Evolutionary conservation across 2,888 invertebrate species (phyloP), one percentile per base, ranked within the genome.

Genomic region (Drosophila fungiperda): DNA sequence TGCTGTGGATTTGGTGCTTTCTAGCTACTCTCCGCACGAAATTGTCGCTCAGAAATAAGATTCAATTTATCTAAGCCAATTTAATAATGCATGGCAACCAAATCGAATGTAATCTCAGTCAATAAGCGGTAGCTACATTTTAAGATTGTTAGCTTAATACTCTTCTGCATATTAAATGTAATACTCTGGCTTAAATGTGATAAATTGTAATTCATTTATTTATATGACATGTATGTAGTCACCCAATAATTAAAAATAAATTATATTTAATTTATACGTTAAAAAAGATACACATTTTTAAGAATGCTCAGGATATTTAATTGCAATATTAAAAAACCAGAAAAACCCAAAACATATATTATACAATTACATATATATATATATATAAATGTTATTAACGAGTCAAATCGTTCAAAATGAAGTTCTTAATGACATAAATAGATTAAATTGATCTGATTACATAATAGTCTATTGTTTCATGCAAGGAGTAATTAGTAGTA

Each of bases 1-100:
- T 45, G 42, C 35, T 59, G 76, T 61, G 58, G 40, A 65, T 58
- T 58, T 62, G 53, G 36, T 40, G 55, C 42, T 66, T 66, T 62
- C 50, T 26, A 5, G 33, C 35, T 58, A 50, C 8, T 29, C 15
- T 23, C 1, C 3, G 12, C 5, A 1, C 8, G 42, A 32, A 32
- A n/a, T 7, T 40, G 26, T 38, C 59, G 53, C 29, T 35, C n/a
- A 53, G 26, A 9, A 59, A 15, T 29, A 23, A 8, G 57, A 15
- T 50, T 32, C 23, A 48, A 65, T 63, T 35, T 49, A 53, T 66
- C 49, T 66, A 48, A 45, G 59, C 36, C 59, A 50, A 45, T 59
- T 49, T 8, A 40, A 55, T 50, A 45, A 12, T 62, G 38, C 42
- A 17, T 49, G 23, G 15, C 45, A 33, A 61, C 15, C 26, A 58